Evolutionary conservation across 2,113 vertebrate species (phyloP).

Genomic region (Platysteira castanea): DNA sequence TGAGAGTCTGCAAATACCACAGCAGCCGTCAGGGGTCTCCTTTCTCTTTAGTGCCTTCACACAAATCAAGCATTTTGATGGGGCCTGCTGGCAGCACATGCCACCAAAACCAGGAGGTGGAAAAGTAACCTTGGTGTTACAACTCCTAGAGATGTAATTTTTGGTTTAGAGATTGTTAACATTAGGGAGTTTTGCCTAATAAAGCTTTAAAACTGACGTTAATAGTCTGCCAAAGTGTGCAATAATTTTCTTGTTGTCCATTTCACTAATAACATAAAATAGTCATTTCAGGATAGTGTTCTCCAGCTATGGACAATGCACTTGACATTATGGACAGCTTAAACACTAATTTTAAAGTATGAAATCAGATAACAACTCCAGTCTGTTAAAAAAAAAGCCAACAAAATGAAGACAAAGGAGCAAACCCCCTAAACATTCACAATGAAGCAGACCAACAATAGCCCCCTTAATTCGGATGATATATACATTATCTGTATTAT

Average conservation of each 20-base stretch:
- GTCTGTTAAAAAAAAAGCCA: background rate
- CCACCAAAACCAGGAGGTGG: background rate
- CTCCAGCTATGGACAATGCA: background rate
- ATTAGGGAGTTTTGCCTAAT: background rate
- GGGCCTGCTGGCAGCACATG: background rate
- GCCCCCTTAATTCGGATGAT: background rate
- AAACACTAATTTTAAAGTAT: background rate
- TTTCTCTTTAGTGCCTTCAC: slow-evolving; percentile 25
- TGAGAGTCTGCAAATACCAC: background rate
- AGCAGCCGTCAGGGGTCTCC: slow-evolving; percentile 68
- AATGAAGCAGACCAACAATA: background rate
- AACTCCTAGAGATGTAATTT: background rate
- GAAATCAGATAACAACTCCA: background rate
- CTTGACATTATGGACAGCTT: background rate
- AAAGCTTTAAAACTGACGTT: background rate
- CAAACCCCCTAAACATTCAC: background rate
- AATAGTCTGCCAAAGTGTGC: background rate
- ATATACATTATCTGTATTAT: background rate
- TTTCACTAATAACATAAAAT: background rate
- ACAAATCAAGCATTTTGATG: background rate
- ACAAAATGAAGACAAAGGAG: background rate
- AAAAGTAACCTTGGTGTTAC: background rate
- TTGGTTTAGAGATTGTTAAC: background rate
- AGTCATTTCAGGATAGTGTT: background rate
- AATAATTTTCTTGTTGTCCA: background rate